Conservation (phyloP, 2,888 invertebrate species). For the Ichneumon xanthorius region DNA sequence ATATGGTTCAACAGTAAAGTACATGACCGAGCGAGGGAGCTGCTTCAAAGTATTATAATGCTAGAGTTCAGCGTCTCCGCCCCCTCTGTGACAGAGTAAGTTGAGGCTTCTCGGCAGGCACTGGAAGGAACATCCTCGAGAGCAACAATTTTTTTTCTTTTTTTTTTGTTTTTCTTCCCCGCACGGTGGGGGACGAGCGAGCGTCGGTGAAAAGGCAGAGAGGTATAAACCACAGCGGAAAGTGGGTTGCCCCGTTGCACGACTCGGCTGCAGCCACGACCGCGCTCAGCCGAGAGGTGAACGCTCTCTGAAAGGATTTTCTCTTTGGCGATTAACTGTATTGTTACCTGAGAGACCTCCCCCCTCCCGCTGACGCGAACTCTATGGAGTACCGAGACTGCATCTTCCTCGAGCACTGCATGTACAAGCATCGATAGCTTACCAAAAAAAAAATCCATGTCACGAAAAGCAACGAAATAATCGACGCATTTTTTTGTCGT, state of each 20-base stretch:
- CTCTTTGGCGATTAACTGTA: constrained; percentile 81
- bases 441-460: not conserved
- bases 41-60: constrained; percentile 21
- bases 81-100: constrained; percentile 9
- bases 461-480: not conserved
- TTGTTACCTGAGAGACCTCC: constrained; percentile 71
- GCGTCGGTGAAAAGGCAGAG: constrained; percentile 71
- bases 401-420: constrained; percentile 16
- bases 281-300: constrained; percentile 74
- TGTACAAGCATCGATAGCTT: not conserved
- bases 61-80: constrained; percentile 15
- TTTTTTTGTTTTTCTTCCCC: not conserved
- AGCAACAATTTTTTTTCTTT: constrained; percentile 8
- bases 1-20: constrained; percentile 6
- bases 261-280: constrained; percentile 68
- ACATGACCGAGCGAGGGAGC: not conserved
- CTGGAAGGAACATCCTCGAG: constrained; percentile 8
- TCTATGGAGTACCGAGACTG: constrained; percentile 32
- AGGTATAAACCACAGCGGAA: constrained; percentile 73
- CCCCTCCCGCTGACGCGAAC: constrained; percentile 22
- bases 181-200: constrained; percentile 36
- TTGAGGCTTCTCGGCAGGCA: not conserved
- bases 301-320: constrained; percentile 83
- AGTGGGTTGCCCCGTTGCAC: constrained; percentile 81
- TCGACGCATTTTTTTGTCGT: not conserved